Percentiles rank a stretch among this genome's conserved stretches.
phyloP scores from a whole-genome alignment of 2,888 invertebrate genomes.

The Patella ulyssiponensis region DNA sequence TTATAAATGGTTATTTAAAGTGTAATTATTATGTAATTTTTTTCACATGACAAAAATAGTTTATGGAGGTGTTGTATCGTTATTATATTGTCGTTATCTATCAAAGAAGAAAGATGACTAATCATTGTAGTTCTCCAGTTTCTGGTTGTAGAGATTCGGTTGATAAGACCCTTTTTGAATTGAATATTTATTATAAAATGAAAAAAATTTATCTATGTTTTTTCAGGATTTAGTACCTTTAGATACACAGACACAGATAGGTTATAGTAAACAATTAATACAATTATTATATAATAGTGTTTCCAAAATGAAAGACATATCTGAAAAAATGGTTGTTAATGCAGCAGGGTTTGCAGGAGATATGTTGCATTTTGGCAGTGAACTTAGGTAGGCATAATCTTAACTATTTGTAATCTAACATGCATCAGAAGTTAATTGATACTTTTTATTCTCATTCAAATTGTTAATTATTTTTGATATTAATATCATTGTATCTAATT shows the following conservation, averaged over 20 bases:
- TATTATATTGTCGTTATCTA: too few relatives aligned
- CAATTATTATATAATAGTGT: conserved; percentile 63
- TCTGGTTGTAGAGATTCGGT: too few relatives aligned
- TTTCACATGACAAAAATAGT: too few relatives aligned
- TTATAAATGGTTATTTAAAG: not conserved
- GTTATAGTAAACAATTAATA: conserved; percentile 69
- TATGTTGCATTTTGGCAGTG: conserved; percentile 69
- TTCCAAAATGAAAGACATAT: conserved; percentile 66
- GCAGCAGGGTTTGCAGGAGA: conserved; percentile 69
- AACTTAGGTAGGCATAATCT: conserved; percentile 63
- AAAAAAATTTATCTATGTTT: conserved; percentile 8
- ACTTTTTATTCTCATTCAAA: too few relatives aligned
- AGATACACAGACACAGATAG: conserved; percentile 71
- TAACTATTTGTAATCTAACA: not conserved
- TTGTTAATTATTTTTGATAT: too few relatives aligned
- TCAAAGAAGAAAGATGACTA: too few relatives aligned
- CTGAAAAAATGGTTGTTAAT: conserved; percentile 68
- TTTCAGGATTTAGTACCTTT: conserved; percentile 71
- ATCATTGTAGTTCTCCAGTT: too few relatives aligned
- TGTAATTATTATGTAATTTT: too few relatives aligned
- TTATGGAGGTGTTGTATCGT: too few relatives aligned
- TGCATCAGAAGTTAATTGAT: too few relatives aligned
- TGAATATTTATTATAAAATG: not conserved
- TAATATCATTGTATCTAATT: too few relatives aligned
- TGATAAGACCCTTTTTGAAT: too few relatives aligned